phyloP scores from a whole-genome alignment of 2,888 invertebrate species.

The Litoditis marina region DNA sequence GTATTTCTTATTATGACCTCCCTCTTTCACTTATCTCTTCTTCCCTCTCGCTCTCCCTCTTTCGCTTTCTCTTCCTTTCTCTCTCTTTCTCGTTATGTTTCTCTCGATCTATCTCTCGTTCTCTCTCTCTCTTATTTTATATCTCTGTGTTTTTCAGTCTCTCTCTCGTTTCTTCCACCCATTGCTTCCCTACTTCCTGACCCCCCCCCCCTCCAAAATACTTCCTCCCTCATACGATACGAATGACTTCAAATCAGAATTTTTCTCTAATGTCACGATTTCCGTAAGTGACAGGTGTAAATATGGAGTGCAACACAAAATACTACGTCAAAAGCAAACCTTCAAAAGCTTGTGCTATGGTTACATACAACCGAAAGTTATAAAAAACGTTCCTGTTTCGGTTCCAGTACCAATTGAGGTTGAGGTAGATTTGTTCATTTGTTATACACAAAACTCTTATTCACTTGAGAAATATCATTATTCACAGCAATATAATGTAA shows the following conservation, averaged over 20 bases:
- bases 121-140: neutral
- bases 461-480: too few relatives aligned
- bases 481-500: too few relatives aligned
- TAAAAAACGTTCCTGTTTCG: too few relatives aligned
- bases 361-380: too few relatives aligned
- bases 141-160: neutral
- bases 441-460: too few relatives aligned
- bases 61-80: slow-evolving; percentile 4
- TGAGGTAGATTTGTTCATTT: too few relatives aligned
- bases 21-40: neutral
- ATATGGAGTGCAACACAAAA: too few relatives aligned
- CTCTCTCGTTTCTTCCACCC: neutral
- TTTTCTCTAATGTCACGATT: too few relatives aligned
- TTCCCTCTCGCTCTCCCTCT: slow-evolving; percentile 17
- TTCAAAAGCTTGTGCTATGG: too few relatives aligned
- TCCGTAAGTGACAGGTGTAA: too few relatives aligned
- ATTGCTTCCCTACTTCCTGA: slow-evolving; percentile 2
- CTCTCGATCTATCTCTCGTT: neutral
- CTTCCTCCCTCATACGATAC: neutral
- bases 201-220: neutral
- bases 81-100: slow-evolving; percentile 4
- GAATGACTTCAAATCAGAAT: neutral
- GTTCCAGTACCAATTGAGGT: too few relatives aligned
- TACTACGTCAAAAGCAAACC: too few relatives aligned
- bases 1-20: neutral